Percentiles rank a stretch among this genome's conserved stretches.
phyloP scores from a whole-genome alignment of 2,113 vertebrate genomes.

The rabbit (Oryctolagus cuniculus) region mOryCun1.1 NC_091434.1:98878001-98878500 shows the following conservation, averaged over 20 bases:
- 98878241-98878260: not conserved
- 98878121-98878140: not conserved
- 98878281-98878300: not conserved
- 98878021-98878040: constrained; percentile 8
- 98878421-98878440: not conserved
- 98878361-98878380: not conserved
- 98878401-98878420: not conserved
- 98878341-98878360: not conserved
- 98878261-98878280: not conserved
- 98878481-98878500: not conserved
- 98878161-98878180: constrained; percentile 37
- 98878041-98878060: not conserved
- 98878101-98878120: not conserved
- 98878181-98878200: constrained; percentile 32
- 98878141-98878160: not conserved
- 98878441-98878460: not conserved
- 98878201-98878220: not conserved
- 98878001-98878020: not conserved
- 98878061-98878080: not conserved
- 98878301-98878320: not conserved
- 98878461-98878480: not conserved
- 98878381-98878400: not conserved
- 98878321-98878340: not conserved
- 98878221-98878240: not conserved
- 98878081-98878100: not conserved